Evolutionary conservation across 30 jellyfish, hydroid and myxozoan genomes (phyloP), one percentile per base, ranked within the genome.

Genomic region (Catostylus mosaicus): DNA sequence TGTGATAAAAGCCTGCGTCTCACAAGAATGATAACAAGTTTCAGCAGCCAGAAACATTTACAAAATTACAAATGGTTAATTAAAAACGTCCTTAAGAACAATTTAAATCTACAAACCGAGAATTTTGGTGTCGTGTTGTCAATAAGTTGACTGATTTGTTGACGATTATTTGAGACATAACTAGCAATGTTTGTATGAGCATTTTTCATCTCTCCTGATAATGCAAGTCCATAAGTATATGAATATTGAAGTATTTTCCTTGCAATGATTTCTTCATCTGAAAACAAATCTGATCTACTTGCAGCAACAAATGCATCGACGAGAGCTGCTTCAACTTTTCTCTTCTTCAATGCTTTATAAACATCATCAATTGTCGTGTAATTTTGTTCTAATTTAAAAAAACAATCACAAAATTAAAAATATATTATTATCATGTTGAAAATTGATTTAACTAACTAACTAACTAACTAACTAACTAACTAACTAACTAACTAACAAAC

Each of bases 221-320:
- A 30, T 16, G 71, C 93, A 23, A 72, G 24, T 7, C 93, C 93
- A 38, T 83, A 83, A 20, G 93, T 70, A 64, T 30, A 71, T 5
- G 86, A 50, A 26, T 83, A 83, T 18, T 59, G 52, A 36, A 83
- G 68, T 40, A 72, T 36, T 27, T 73, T 59, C 32, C 75, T 59
- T 24, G 87, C 62, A 43, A 83, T 57, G 60, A 83, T 70, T 0
- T 51, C 73, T 7, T 26, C 0, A 10, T 57, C 79, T 45, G 80
- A 45, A 43, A 83, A 83, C 37, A 83, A 30, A 70, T 83, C 93
- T 26, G 86, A 78, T 50, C 93, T 27, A 29, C 54, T 45, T 23
- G 93, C 93, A 0, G 82, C 93, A 5, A 73, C 82, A 43, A 38
- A 83, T 26, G 93, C 69, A 72, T 83, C 93, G 12, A 83, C 80